These are phyloP conservation scores for Datnioides undecimradiatus DNA, from an alignment of 2,113 vertebrate genomes.

Conservation along the genomic window DNA sequence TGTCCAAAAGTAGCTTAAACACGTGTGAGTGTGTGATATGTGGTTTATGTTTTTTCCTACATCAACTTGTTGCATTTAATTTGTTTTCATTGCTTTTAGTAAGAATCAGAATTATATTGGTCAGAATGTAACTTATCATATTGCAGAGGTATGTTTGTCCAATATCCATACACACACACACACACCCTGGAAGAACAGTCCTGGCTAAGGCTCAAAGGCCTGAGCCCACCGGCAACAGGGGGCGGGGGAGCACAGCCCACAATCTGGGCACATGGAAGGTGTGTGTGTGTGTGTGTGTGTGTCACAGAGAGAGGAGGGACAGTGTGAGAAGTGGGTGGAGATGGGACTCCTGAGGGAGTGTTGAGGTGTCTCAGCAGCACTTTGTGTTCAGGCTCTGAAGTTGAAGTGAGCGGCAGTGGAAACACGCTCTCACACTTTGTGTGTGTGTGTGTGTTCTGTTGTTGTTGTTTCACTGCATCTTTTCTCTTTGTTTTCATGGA, in stretches of 20 bases:
- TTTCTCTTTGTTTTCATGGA: background rate
- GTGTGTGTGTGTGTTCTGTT: background rate
- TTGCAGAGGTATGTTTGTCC: background rate
- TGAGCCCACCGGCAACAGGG: slow-evolving; percentile 53
- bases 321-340: slow-evolving; percentile 80
- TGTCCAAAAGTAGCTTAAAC: too few species aligned
- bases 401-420: slow-evolving; percentile 44
- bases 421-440: slow-evolving; percentile 9
- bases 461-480: background rate
- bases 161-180: slow-evolving; percentile 2
- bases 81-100: background rate
- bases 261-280: slow-evolving; percentile 65
- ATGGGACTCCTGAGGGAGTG: slow-evolving; percentile 79
- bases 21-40: background rate
- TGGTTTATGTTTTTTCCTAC: background rate
- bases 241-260: slow-evolving; percentile 49
- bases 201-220: slow-evolving; percentile 69
- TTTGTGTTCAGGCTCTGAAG: slow-evolving; percentile 60
- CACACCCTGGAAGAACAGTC: slow-evolving; percentile 24
- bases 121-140: background rate
- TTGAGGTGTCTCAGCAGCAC: slow-evolving; percentile 71
- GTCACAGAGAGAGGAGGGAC: slow-evolving; percentile 66
- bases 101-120: background rate
- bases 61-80: background rate
- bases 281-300: slow-evolving; percentile 43